Evolutionary conservation across 2,888 invertebrate genomes (phyloP), one percentile per base, ranked within the genome.

Genomic region (Choreutis nemorana): DNA sequence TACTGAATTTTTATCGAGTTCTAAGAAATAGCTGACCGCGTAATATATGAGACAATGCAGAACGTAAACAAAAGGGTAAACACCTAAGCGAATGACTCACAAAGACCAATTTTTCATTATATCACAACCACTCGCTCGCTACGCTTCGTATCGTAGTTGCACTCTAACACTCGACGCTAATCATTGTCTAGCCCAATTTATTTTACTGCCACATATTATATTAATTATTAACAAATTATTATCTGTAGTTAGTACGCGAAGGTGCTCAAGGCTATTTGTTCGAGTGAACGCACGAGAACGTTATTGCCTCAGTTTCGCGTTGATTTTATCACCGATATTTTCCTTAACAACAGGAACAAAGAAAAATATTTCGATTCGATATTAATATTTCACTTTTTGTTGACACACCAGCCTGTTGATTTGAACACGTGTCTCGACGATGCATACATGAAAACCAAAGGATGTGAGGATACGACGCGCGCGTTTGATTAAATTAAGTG

Each of bases 51-150:
- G n/a, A n/a, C n/a, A n/a, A n/a, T n/a, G n/a, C n/a, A n/a, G 45
- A 53, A 60, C 48, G 67, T 72, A 72, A 75, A 75, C 71, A 75
- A 62, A 71, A 73, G 66, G 62, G 60, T 68, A 71, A 68, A 72
- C 72, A 72, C 49, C 51, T 61, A 59, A 56, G 48, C 60, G 49
- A 59, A 57, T 78, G 78, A 78, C 75, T 78, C 78, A 78, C 77
- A 57, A 72, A 73, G 73, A 72, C 67, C 70, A 61, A 56, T 62
- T 57, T 56, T 60, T 73, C 72, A 72, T 77, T 73, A 78, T 73
- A 67, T 70, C 71, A 67, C 65, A 56, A 56, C 48, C 51, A 48
- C 56, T 56, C 55, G 53, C 55, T 57, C 55, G 54, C 71, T 68
- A n/a, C n/a, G n/a, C n/a, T n/a, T n/a, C n/a, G n/a, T n/a, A n/a